phyloP scores from a whole-genome alignment of 2,888 invertebrate genomes.

The Endomychus coccineus region DNA sequence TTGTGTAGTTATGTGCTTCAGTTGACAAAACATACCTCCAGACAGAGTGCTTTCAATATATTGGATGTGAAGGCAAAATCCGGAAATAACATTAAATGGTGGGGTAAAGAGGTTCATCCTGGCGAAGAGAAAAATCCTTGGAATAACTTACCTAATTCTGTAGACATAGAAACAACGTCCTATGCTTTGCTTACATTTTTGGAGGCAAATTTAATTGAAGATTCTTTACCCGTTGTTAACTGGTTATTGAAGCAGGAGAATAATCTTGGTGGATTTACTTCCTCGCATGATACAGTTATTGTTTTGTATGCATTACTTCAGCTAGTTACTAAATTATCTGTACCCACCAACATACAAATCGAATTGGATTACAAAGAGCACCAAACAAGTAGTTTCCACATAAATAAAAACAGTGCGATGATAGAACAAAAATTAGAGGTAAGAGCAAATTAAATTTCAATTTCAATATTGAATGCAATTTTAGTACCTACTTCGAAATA shows the following conservation, averaged over 20 bases:
- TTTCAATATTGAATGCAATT: no score
- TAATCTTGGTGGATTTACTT: constrained; percentile 62
- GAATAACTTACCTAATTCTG: constrained; percentile 58
- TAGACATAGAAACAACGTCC: constrained; percentile 80
- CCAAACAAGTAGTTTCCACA: constrained; percentile 54
- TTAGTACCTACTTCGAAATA: no score
- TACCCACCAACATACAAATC: constrained; percentile 42
- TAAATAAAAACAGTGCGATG: constrained; percentile 70
- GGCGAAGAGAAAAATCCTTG: constrained; percentile 58
- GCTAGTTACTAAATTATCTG: constrained; percentile 54
- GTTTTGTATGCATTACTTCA: constrained; percentile 64
- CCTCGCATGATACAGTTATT: constrained; percentile 70
- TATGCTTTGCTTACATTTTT: constrained; percentile 74
- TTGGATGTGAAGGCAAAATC: constrained; percentile 49
- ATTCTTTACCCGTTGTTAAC: constrained; percentile 57
- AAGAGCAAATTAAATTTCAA: no score
- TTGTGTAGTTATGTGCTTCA: constrained; percentile 71
- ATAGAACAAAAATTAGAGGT: constrained; percentile 76
- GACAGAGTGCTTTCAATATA: constrained; percentile 56
- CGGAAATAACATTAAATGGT: constrained; percentile 62
- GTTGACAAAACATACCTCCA: constrained; percentile 63
- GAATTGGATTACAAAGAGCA: constrained; percentile 39
- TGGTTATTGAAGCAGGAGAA: constrained; percentile 69
- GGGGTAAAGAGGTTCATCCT: constrained; percentile 55
- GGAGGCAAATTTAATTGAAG: constrained; percentile 42